Base-by-base conservation (phyloP, 1,140 invertebrate species). In the Holotrichia oblita region DNA sequence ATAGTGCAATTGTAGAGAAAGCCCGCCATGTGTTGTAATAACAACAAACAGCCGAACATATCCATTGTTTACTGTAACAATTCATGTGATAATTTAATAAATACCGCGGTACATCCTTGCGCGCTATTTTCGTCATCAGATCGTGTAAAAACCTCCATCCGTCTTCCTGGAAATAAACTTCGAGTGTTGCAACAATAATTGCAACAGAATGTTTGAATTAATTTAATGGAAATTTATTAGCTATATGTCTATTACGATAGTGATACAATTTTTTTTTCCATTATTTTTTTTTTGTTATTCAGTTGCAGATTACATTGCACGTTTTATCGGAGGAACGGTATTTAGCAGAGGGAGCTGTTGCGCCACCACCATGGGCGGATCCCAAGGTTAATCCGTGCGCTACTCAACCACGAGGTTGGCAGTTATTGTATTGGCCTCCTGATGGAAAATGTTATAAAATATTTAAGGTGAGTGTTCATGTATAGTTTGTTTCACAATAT, bases 361-460 rank as follows among this genome's bases (percentile, higher is more conserved):
- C 94, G 79, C 92, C 94, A 24, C 95, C 94, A 3, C 93, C 93
- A 0, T 96, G 95, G 95, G 94, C 94, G 20, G 91, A 96, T 87
- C 92, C 93, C 0, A 88, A 90, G 8, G 89, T 90, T 80, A 96
- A 96, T 87, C 95, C 95, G 0, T 96, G 95, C 80, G 94, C 94
- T 4, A 87, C 89, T 0, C 90, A 93, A 85, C 93, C 94, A 0
- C 89, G 92, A 69, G 94, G 94, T 14, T 96, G 95, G 95, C 93
- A 96, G 82, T 89, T 95, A 80, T 88, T 96, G 22, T 95, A 92
- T 85, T 96, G 94, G 94, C 92, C 94, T 0, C 87, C 89, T 0
- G 92, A 96, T 83, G 93, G 93, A 79, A 93, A 94, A 86, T 96
- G 94, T 85, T 95, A 95, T 85, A 94, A 93, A 85, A 95, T 96